Percentiles rank a stretch among this genome's conserved stretches.
Evolutionary conservation across 2,888 invertebrate genomes (phyloP).

Genomic region (Cordilura impudica): DNA sequence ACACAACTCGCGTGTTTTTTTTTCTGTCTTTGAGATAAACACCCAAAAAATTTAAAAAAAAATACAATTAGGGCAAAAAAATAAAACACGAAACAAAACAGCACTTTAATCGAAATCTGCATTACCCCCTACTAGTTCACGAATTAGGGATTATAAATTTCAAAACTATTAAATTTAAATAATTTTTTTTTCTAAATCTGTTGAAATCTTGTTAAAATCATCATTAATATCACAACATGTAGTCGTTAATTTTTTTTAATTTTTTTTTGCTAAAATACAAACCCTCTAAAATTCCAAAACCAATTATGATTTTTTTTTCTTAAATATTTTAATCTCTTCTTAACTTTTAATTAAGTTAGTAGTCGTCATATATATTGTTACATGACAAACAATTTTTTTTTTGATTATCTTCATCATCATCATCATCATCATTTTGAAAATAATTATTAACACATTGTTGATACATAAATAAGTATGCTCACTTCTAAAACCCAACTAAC

Average conservation of each 20-base stretch:
- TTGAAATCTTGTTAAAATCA: slow-evolving; percentile 16
- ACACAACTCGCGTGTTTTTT: neutral
- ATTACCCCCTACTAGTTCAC: slow-evolving; percentile 18
- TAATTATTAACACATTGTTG: slow-evolving; percentile 38
- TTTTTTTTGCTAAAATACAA: neutral
- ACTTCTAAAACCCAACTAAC: neutral
- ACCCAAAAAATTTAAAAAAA: neutral
- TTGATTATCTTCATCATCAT: neutral
- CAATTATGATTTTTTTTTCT: neutral
- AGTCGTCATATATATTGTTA: neutral
- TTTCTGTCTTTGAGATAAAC: neutral
- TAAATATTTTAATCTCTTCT: neutral
- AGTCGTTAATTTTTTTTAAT: too few relatives aligned
- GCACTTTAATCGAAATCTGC: slow-evolving; percentile 3
- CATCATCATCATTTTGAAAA: slow-evolving; percentile 12
- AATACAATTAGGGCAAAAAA: neutral
- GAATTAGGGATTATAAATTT: slow-evolving; percentile 11
- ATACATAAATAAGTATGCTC: neutral
- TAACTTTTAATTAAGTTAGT: slow-evolving; percentile 10
- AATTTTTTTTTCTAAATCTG: neutral
- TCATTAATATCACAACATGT: slow-evolving; percentile 40
- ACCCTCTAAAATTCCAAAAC: neutral
- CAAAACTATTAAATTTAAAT: neutral
- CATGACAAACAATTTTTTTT: slow-evolving; percentile 18
- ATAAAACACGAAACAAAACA: neutral